phyloP scores from a whole-genome alignment of 1,140 invertebrate genomes.

The Bombus haemorrhoidalis region DNA sequence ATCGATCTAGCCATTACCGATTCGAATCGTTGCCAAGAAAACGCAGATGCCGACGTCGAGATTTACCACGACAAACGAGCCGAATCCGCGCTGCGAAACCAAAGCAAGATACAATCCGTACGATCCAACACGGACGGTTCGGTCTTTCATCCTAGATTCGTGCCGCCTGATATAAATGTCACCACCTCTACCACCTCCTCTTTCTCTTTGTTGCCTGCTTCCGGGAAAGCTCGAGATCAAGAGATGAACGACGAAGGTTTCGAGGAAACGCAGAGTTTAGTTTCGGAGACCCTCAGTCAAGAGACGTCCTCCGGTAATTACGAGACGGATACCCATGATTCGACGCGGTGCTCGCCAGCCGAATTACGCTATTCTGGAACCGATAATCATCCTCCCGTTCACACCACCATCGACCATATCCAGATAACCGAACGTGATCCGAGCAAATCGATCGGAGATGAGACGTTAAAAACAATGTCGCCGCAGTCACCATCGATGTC shows the following conservation, averaged over 20 bases:
- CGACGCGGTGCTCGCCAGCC: slow-evolving; percentile 78
- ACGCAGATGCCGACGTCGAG: background rate
- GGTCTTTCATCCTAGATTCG: slow-evolving; percentile 68
- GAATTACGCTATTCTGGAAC: slow-evolving; percentile 66
- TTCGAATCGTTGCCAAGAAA: slow-evolving; percentile 1
- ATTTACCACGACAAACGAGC: background rate
- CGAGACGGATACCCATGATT: slow-evolving; percentile 85
- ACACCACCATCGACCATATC: background rate
- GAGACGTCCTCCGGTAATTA: slow-evolving; percentile 89
- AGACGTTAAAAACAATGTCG: background rate
- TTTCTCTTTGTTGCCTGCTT: slow-evolving; percentile 50
- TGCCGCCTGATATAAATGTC: slow-evolving; percentile 81
- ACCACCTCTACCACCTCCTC: slow-evolving; percentile 72
- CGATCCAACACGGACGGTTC: background rate
- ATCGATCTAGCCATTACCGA: slow-evolving; percentile 33
- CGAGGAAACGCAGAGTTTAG: slow-evolving; percentile 93
- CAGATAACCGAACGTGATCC: background rate
- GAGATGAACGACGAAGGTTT: slow-evolving; percentile 94
- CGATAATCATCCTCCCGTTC: background rate
- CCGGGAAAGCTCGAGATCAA: slow-evolving; percentile 83
- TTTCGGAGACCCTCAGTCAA: slow-evolving; percentile 92
- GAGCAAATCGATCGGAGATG: background rate
- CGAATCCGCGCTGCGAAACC: background rate
- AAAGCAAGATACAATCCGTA: background rate
- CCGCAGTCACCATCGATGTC: background rate